Evolutionary conservation across 2,113 vertebrate genomes (phyloP).

Genomic region (Melanostigma gelatinosum): DNA sequence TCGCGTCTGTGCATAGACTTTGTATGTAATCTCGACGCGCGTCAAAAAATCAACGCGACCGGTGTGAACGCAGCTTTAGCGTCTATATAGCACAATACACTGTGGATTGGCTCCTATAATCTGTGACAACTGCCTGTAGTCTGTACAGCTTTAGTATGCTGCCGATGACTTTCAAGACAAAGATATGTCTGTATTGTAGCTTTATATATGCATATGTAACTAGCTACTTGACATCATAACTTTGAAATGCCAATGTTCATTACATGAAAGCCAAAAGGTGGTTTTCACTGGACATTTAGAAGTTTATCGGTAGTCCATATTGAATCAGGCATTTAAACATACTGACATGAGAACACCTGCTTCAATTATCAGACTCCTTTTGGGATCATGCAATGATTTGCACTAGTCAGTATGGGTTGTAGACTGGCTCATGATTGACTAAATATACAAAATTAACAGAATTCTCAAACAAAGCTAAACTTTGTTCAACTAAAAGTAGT

Average conservation of each 20-base stretch:
- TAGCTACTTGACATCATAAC: background rate
- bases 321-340: background rate
- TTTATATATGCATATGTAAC: background rate
- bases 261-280: background rate
- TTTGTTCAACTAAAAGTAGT: background rate
- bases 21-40: too few species aligned
- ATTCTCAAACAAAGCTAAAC: background rate
- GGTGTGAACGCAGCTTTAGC: slow-evolving; percentile 15
- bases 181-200: background rate
- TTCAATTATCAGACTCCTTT: background rate
- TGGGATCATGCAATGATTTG: slow-evolving; percentile 1
- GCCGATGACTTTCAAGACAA: background rate
- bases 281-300: background rate
- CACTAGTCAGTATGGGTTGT: background rate
- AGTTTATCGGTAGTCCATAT: background rate
- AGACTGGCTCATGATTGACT: background rate
- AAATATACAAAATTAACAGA: background rate
- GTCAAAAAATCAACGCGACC: too few species aligned
- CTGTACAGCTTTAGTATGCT: background rate
- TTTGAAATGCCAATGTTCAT: background rate
- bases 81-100: background rate
- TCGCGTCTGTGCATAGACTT: too few species aligned
- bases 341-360: slow-evolving; percentile 1
- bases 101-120: background rate
- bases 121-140: slow-evolving; percentile 29